phyloP scores from a whole-genome alignment of 2,797 vertebrate genomes.

The Hippopotamyrus pictus region DNA sequence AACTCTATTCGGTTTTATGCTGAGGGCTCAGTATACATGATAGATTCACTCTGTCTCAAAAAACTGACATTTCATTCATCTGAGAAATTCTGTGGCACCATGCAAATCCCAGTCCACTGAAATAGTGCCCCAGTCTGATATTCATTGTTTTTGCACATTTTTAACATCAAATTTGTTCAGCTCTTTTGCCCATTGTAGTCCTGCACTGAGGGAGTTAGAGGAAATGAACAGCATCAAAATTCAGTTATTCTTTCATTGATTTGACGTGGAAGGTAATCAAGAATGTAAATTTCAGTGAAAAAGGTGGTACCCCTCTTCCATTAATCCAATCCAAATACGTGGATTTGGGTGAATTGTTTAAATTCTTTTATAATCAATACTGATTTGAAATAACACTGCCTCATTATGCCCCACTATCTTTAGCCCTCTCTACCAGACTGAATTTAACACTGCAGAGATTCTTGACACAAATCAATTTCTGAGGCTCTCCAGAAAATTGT shows the following conservation, averaged over 20 bases:
- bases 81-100: slow-evolving; percentile 27
- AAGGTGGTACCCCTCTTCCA: background rate
- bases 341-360: background rate
- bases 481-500: background rate
- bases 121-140: background rate
- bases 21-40: slow-evolving; percentile 19
- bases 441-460: background rate
- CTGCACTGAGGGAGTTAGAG: background rate
- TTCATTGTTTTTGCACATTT: slow-evolving; percentile 5
- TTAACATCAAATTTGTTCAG: background rate
- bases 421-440: background rate
- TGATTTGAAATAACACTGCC: background rate
- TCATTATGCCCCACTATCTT: background rate
- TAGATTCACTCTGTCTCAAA: slow-evolving; percentile 17
- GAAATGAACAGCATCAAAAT: background rate
- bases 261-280: background rate
- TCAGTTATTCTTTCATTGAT: background rate
- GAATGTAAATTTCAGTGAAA: background rate
- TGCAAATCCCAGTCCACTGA: slow-evolving; percentile 29
- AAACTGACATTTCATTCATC: slow-evolving; percentile 33
- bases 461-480: background rate
- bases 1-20: slow-evolving; percentile 21
- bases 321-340: background rate
- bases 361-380: background rate
- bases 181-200: background rate